A percentile compares a stretch with the other conserved stretches of the same genome.
Evolutionary conservation across 2,888 invertebrate genomes (phyloP).

Genomic region (Caenorhabditis virilis): DNA sequence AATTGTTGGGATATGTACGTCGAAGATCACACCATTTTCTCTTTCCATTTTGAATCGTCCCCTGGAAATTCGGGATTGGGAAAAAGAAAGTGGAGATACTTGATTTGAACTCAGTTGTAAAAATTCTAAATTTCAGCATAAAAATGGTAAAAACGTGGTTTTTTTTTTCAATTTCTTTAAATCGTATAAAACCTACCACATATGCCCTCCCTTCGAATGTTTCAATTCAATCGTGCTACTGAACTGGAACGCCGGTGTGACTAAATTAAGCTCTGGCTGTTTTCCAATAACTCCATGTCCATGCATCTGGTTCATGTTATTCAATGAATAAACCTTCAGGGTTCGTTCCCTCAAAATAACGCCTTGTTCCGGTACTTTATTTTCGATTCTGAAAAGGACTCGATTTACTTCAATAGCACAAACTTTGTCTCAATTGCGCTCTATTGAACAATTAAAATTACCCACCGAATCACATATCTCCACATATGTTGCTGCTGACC

Average conservation of each 20-base stretch:
- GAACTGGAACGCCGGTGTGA: slow-evolving; percentile 58
- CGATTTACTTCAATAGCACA: not conserved
- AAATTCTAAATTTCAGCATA: not conserved
- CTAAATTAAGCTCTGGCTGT: slow-evolving; percentile 53
- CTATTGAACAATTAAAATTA: not conserved
- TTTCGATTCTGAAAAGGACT: slow-evolving; percentile 31
- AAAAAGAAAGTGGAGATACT: not conserved
- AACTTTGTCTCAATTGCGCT: not conserved
- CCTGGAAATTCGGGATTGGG: slow-evolving; percentile 72
- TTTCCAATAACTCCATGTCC: slow-evolving; percentile 55
- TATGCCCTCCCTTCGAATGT: slow-evolving; percentile 80
- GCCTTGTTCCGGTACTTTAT: slow-evolving; percentile 39
- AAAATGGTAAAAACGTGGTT: not conserved
- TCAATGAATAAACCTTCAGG: slow-evolving; percentile 55
- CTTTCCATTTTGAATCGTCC: slow-evolving; percentile 96
- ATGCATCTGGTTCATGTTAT: slow-evolving; percentile 58
- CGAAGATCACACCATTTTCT: slow-evolving; percentile 93
- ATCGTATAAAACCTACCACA: slow-evolving; percentile 78
- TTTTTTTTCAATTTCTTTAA: not conserved
- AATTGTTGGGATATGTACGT: slow-evolving; percentile 95
- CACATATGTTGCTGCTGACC: slow-evolving; percentile 74
- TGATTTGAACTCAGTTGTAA: not conserved
- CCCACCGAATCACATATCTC: slow-evolving; percentile 88
- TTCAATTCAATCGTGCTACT: slow-evolving; percentile 56
- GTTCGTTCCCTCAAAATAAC: slow-evolving; percentile 50